These are phyloP conservation scores for Brachionus manjavacas DNA, from an alignment of 1,140 invertebrate species.

Conservation along the genomic window DNA sequence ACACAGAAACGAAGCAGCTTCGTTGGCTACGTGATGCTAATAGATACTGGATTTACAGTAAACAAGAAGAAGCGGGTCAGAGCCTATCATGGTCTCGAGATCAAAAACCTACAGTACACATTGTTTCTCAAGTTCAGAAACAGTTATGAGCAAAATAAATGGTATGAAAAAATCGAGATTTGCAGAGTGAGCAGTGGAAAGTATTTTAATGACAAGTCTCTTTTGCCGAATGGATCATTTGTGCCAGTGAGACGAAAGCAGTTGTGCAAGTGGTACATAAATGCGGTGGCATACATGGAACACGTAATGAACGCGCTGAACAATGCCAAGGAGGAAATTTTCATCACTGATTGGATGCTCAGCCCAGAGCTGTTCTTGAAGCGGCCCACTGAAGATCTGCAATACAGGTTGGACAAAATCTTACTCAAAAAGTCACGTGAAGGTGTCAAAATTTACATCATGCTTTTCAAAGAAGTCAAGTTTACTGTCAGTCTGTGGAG, in stretches of 20 bases:
- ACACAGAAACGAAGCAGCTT: background rate
- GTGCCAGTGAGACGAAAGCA: background rate
- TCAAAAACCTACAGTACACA: conserved; percentile 1
- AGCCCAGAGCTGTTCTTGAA: conserved; percentile 91
- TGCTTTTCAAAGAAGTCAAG: conserved; percentile 94
- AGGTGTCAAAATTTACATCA: conserved; percentile 76
- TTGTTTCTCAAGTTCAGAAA: background rate
- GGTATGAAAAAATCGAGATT: background rate
- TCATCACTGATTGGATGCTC: conserved; percentile 90
- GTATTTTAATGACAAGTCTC: background rate
- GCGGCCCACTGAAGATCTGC: conserved; percentile 65
- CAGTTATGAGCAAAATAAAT: background rate
- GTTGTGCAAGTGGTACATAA: conserved; percentile 65
- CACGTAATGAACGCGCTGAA: conserved; percentile 82
- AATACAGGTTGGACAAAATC: conserved; percentile 79
- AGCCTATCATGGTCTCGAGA: background rate
- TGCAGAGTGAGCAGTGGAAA: background rate
- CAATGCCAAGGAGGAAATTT: conserved; percentile 83
- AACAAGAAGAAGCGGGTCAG: background rate
- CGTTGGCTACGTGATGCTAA: background rate
- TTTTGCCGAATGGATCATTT: background rate
- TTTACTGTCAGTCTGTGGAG: conserved; percentile 88
- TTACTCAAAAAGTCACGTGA: conserved; percentile 79
- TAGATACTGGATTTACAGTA: background rate
- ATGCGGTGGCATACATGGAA: conserved; percentile 77